Evolutionary conservation across 2,113 vertebrate genomes (phyloP).

Genomic region (Perca schrenkii): DNA sequence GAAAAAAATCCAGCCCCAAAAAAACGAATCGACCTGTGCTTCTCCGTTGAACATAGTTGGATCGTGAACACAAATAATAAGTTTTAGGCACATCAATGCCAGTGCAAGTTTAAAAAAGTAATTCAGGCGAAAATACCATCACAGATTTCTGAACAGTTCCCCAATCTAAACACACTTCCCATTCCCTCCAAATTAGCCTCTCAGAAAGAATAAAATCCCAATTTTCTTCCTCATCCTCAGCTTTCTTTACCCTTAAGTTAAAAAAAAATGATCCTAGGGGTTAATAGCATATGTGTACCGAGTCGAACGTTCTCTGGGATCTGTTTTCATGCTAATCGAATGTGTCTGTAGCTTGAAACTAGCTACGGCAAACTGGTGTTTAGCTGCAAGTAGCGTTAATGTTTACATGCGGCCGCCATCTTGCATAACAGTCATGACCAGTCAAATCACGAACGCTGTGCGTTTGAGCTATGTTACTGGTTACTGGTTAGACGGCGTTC

Average conservation of each 20-base stretch:
- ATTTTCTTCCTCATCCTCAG: background rate
- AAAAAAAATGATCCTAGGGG: too few species aligned
- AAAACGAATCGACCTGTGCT: slow-evolving; percentile 19
- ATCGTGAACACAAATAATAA: slow-evolving; percentile 22
- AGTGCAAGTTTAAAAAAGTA: background rate
- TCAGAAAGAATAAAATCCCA: background rate
- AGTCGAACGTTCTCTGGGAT: too few species aligned
- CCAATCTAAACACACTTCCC: background rate
- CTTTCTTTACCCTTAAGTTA: background rate
- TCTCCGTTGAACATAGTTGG: slow-evolving; percentile 28
- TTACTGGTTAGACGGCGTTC: too few species aligned
- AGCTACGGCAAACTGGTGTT: too few species aligned
- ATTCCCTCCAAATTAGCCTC: background rate
- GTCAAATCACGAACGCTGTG: too few species aligned
- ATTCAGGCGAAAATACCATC: background rate
- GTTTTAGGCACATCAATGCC: slow-evolving; percentile 9
- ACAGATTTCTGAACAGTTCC: background rate
- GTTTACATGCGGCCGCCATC: too few species aligned
- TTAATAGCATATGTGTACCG: too few species aligned
- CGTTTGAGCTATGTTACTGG: too few species aligned
- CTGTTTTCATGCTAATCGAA: too few species aligned
- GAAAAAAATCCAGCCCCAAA: slow-evolving; percentile 26
- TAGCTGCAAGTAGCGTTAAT: too few species aligned
- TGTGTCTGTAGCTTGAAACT: too few species aligned
- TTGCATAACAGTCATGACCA: too few species aligned